Base-by-base conservation (phyloP, 2,797 vertebrate genomes). In the Cyprinodon diabolis region DNA sequence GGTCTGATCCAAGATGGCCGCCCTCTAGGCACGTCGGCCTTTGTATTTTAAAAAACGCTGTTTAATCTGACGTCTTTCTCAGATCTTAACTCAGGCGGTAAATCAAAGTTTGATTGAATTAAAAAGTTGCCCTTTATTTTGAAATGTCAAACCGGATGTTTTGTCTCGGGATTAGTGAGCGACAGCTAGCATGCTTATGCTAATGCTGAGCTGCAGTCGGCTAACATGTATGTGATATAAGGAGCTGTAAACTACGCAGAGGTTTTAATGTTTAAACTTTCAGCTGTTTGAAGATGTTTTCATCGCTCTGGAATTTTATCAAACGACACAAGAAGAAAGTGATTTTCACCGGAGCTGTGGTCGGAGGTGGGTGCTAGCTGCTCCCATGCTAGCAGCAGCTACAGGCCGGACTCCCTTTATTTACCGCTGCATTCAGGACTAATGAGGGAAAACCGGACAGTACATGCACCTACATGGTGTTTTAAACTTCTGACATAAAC, bases 291-390 rank as follows among this genome's bases (percentile, higher is more conserved):
- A 93, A 37, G 25, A 99, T 99, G 97, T 93, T 98, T 70, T 94
- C 93, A 10, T 95, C 97, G 0, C 84, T 89, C 15, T 98, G 97
- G 96, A 96, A 90, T 90, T 99, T 98, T 86, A 83, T 98, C 9
- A 98, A 97, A 92, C 96, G 97, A 25, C 97, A 99, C 87, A 98
- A 95, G 91, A 96, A 93, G 93, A 99, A 98, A 69, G 97, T 96
- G 71, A 90, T 99, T 71, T 95, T 96, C 81, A 78, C 96, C 51
- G 97, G 97, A 84, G 96, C 95, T 19, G 90, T 96, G 71, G 93
- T 96, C 65, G 97, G 97, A 94, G 97, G 97, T 99, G 82, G 82
- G 35, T 58, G 52, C n/a, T 66, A 58, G 66, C 88, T 85, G 86
- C 81, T 12, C 1, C 54, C 0, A 7, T 55, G 76, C 68, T 77